These are phyloP conservation scores for Thunnus albacares DNA, from an alignment of 2,797 vertebrate species.

Conservation along the genomic window DNA sequence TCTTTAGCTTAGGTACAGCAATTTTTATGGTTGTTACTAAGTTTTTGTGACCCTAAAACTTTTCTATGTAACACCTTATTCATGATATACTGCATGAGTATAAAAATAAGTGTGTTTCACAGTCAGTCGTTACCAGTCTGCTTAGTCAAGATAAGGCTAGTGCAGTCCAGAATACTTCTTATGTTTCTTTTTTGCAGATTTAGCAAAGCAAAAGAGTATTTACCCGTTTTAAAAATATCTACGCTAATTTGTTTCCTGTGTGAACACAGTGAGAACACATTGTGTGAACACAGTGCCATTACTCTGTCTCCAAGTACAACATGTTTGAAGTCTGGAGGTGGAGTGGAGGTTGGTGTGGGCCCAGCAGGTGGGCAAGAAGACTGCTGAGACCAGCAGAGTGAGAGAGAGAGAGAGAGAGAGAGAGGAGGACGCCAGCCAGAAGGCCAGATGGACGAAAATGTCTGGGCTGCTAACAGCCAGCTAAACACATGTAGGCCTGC, in stretches of 20 bases:
- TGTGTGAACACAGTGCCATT: constrained; percentile 43
- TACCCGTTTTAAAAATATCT: constrained; percentile 4
- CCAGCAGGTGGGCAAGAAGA: constrained; percentile 77
- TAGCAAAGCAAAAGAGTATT: constrained; percentile 25
- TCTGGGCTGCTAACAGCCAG: constrained; percentile 45
- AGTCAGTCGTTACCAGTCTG: constrained; percentile 2
- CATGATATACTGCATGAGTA: neutral
- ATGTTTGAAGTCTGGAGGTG: constrained; percentile 71
- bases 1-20: neutral
- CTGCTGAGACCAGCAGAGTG: constrained; percentile 68
- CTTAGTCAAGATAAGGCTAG: constrained; percentile 29
- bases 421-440: constrained; percentile 54
- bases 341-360: constrained; percentile 56
- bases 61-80: neutral
- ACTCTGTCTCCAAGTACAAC: constrained; percentile 49
- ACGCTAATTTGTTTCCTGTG: constrained; percentile 58
- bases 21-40: neutral
- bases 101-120: constrained; percentile 1
- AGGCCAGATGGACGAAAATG: constrained; percentile 46
- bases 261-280: constrained; percentile 28
- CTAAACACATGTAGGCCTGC: constrained; percentile 28
- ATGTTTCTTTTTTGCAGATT: constrained; percentile 6
- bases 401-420: constrained; percentile 50
- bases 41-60: neutral
- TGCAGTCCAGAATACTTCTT: constrained; percentile 7